phyloP scores from a whole-genome alignment of 1,140 invertebrate genomes.

The Atopsyche davidsoni region DNA sequence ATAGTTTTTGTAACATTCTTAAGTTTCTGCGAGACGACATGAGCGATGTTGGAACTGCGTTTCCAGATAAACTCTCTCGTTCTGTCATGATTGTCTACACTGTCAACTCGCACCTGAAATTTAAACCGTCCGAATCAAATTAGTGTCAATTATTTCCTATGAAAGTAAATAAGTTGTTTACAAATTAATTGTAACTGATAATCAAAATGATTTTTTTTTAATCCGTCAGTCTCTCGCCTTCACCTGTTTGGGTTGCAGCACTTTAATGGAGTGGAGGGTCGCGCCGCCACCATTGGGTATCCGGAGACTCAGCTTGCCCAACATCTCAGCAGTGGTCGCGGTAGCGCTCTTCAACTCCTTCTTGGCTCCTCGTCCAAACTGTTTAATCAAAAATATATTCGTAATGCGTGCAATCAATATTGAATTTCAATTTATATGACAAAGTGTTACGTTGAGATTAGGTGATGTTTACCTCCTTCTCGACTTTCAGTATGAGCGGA shows the following conservation, averaged over 20 bases:
- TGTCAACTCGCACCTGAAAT: constrained; percentile 72
- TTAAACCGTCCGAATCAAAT: no score
- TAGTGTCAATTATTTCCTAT: no score
- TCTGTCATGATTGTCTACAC: constrained; percentile 71
- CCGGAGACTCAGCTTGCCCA: constrained; percentile 67
- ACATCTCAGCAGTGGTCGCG: constrained; percentile 78
- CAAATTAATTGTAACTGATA: no score
- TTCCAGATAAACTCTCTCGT: constrained; percentile 77
- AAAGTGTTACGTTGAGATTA: not conserved
- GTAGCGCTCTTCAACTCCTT: constrained; percentile 74
- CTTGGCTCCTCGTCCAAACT: constrained; percentile 69
- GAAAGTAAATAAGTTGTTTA: no score
- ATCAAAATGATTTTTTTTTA: constrained; percentile 8
- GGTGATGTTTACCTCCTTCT: constrained; percentile 60
- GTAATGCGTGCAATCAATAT: not conserved
- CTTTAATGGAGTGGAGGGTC: constrained; percentile 73
- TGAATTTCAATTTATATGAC: not conserved
- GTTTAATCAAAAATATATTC: constrained; percentile 24
- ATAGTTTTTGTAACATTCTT: constrained; percentile 69
- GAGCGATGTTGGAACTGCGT: constrained; percentile 71
- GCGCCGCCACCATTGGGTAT: constrained; percentile 71
- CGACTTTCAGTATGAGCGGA: constrained; percentile 69
- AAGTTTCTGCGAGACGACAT: constrained; percentile 73
- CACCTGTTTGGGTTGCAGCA: constrained; percentile 80
- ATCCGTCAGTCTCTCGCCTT: constrained; percentile 8